phyloP scores from a whole-genome alignment of 2,888 invertebrate genomes.

The Idaea aversata region DNA sequence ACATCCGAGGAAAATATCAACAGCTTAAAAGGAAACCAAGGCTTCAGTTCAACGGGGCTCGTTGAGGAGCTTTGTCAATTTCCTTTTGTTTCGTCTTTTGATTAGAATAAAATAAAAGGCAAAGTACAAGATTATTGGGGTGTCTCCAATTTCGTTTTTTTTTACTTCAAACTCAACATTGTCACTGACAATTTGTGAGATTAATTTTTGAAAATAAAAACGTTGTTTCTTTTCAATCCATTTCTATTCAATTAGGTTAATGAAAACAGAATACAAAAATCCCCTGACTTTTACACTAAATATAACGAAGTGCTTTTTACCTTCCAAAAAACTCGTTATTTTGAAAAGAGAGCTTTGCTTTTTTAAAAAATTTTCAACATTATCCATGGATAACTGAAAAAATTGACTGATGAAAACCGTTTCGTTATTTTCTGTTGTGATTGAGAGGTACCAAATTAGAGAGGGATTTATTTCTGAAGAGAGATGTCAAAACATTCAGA shows the following conservation, averaged over 20 bases:
- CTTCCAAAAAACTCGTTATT: too few species aligned
- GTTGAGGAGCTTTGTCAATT: neutral
- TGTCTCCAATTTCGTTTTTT: neutral
- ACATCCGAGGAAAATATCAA: conserved; percentile 35
- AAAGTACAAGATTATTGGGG: neutral
- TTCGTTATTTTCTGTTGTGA: neutral
- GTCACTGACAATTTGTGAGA: neutral
- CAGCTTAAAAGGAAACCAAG: conserved; percentile 31
- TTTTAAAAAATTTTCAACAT: neutral
- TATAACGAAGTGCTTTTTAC: neutral
- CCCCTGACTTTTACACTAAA: neutral
- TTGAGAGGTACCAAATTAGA: neutral
- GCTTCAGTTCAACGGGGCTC: neutral
- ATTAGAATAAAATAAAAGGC: conserved; percentile 1
- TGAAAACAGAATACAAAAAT: neutral
- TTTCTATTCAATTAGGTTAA: neutral
- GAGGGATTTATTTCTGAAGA: neutral
- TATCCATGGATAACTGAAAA: neutral
- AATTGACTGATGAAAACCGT: neutral
- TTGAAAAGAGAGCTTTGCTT: too few species aligned
- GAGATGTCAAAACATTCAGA: neutral
- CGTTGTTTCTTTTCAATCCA: neutral
- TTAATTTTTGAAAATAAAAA: neutral
- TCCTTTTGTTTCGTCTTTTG: conserved; percentile 2
- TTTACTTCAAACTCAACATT: neutral